Evolutionary conservation across 2,797 vertebrate genomes (phyloP), one percentile per base, ranked within the genome.

Genomic region (Steatocranus sp.): DNA sequence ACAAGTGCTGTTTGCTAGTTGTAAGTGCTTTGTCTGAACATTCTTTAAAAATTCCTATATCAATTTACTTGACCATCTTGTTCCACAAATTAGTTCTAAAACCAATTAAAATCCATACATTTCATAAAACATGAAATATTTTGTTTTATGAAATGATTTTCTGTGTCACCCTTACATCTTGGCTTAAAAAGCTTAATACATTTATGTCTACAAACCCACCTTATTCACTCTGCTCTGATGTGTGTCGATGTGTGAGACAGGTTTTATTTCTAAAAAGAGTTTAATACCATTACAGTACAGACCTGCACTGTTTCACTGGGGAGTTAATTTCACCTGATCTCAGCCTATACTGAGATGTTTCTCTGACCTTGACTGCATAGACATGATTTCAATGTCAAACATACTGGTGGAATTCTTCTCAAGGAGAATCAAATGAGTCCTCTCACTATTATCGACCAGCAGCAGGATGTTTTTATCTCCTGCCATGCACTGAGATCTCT

Each of bases 401-500:
- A 32, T 79, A n/a, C 77, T 66, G 20, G 61, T 79, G 43, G 34
- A 61, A 51, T 58, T 83, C 78, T 79, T 73, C 74, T 89, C 81
- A 56, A 63, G 41, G 79, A 76, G 80, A 87, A 91, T 87, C 78
- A 86, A 85, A 83, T 23, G 32, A 27, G 48, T 92, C 86, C 88
- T 86, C 84, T 86, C 82, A 41, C 90, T 87, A 88, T 94, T 95
- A 95, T 95, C 87, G 81, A 90, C 79, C 89, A 79, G 88, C 92
- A 92, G 93, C 95, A 95, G 93, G 94, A 88, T 80, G 90, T 92
- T 91, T 95, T 94, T 92, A 95, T 96, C 93, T 91, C 90, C 90
- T 87, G 89, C 92, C 91, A 86, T 91, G 92, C 84, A 85, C 88
- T 8, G 27, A 87, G 88, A 86, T 90, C 89, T 82, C 49, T 68